Base-by-base conservation (phyloP, 1,140 invertebrate species). In the Drosophila baimaii region DNA sequence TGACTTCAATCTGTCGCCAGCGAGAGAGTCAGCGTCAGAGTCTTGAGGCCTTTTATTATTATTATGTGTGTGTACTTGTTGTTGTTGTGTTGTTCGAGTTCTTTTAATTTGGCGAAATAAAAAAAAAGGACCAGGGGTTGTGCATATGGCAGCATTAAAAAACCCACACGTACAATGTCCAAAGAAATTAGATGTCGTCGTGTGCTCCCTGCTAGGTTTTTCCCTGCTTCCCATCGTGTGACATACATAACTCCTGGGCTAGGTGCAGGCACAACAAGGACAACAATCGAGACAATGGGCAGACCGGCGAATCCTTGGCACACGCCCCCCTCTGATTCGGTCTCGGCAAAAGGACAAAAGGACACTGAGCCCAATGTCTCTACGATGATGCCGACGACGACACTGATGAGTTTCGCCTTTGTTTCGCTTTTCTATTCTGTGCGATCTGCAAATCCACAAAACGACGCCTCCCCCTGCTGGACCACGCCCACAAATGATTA, bases 61-160 rank as follows among this genome's bases (percentile, higher is more conserved):
- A 59, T 77, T 52, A 19, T 52, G 10, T 52, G 49, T 33, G 8
- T 51, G 49, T 23, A 25, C 55, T 58, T 70, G 52, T 68, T 88
- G 64, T 71, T 62, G 62, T 52, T 54, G 62, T 52, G 35, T 54
- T 72, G 63, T 85, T 65, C 71, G 70, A 77, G 66, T 66, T 56
- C 43, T 81, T 55, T 77, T 70, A 81, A 86, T 85, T 85, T 49
- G 74, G 44, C 64, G 77, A 81, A 76, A 80, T 69, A 65, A 29
- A 23, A 62, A 55, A 33, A 15, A n/a, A 47, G 49, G 7, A 17
- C 66, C 81, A 46, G 82, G 82, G 82, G 74, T 85, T 85, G 90
- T 91, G 86, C 90, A 91, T 91, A 91, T 91, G 90, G 90, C 90
- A 79, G 90, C 80, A 91, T 91, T 91, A 90, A 91, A 91, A 91